These are phyloP conservation scores for Metalampra italica DNA, from an alignment of 2,888 invertebrate genomes.

Conservation along the genomic window DNA sequence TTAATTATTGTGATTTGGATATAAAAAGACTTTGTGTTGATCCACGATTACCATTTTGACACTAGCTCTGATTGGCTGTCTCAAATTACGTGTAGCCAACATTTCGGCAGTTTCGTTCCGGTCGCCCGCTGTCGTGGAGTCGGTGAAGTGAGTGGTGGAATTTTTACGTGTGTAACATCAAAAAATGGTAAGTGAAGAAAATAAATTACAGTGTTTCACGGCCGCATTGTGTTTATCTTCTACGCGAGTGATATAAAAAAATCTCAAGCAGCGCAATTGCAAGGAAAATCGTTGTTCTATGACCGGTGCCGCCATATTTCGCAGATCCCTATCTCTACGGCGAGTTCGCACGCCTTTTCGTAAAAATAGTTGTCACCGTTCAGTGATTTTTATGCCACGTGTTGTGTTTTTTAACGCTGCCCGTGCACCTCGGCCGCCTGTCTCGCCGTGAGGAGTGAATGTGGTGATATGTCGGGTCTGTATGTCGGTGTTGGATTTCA, in stretches of 20 bases:
- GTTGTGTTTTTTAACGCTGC: slow-evolving; percentile 51
- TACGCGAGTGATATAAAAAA: slow-evolving; percentile 33
- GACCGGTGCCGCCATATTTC: slow-evolving; percentile 78
- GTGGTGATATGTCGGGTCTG: slow-evolving; percentile 23
- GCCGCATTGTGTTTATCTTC: slow-evolving; percentile 46
- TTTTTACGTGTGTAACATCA: slow-evolving; percentile 76
- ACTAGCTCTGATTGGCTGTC: slow-evolving; percentile 73
- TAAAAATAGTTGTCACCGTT: slow-evolving; percentile 69
- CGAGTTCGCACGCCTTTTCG: slow-evolving; percentile 73
- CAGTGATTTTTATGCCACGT: slow-evolving; percentile 76
- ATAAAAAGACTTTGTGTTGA: slow-evolving; percentile 43
- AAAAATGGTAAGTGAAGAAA: slow-evolving; percentile 76
- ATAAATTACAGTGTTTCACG: slow-evolving; percentile 56
- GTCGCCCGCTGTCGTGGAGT: slow-evolving; percentile 74
- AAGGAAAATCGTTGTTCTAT: slow-evolving; percentile 44
- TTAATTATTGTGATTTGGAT: too few relatives aligned
- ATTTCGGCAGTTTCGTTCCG: slow-evolving; percentile 74
- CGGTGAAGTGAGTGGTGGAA: slow-evolving; percentile 73
- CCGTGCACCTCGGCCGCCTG: slow-evolving; percentile 22
- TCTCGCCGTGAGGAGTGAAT: slow-evolving; percentile 26
- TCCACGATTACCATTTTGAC: slow-evolving; percentile 56
- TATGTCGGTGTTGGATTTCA: slow-evolving; percentile 73
- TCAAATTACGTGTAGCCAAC: slow-evolving; percentile 65
- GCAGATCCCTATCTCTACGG: slow-evolving; percentile 66
- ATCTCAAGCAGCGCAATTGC: slow-evolving; percentile 43